Base-by-base conservation (phyloP, 2,113 vertebrate species). In the Struthio camelus region DNA sequence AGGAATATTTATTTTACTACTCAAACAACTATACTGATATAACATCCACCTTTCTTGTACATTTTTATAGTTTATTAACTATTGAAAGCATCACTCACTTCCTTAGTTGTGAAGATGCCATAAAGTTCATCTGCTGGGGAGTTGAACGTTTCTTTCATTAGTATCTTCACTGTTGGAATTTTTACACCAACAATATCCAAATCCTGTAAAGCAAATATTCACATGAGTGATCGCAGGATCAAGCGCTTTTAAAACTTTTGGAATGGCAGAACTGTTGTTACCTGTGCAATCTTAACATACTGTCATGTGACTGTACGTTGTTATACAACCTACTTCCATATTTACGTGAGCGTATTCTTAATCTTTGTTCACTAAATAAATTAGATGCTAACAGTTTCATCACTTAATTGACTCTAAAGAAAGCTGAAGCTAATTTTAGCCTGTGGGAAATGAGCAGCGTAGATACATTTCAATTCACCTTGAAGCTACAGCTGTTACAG, bases 81-180 rank as follows among this genome's bases (percentile, higher is more conserved):
- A 11, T 12, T 54, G 9, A 27, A 80, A 38, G 23, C 8, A 32
- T 25, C 48, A 80, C 97, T 97, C 59, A 97, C 96, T 5, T 98
- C 97, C 50, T 97, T 96, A 40, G 96, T 96, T 30, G 97, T 97
- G 86, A 98, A 98, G 90, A 98, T 59, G 56, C 92, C 88, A 10
- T 98, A 97, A 10, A 98, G 94, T 58, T 96, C 82, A 3, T 97
- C 97, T 22, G 85, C 94, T 27, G 96, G 70, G 22, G 95, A 92
- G 51, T 79, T 92, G 42, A 98, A 98, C 17, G 84, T 46, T 69
- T 97, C 97, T 4, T 80, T 97, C 97, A 98, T 91, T 7, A 91
- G n/a, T 81, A 98, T 89, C 64, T 89, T 97, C 75, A 97, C 96
- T 9, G 97, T 98, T 72, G 98, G 98, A 79, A 98, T 98, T 95